Base-by-base conservation (phyloP, 2,888 invertebrate genomes). In the Mimumesa dahlbomi region DNA sequence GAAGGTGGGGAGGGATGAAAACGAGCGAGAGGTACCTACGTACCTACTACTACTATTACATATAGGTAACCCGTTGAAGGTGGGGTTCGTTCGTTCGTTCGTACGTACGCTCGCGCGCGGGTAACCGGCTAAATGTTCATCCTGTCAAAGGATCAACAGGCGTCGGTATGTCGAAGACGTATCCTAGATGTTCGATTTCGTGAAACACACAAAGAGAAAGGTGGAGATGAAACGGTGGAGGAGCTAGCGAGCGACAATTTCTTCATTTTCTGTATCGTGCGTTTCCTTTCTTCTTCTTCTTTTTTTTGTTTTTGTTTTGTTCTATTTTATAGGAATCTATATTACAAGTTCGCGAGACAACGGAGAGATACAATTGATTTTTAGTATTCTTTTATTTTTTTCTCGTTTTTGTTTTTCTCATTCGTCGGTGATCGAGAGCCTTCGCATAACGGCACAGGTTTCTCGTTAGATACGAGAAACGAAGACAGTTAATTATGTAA, bases 91-190 rank as follows among this genome's bases (percentile, higher is more conserved):
- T n/a, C n/a, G n/a, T n/a, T n/a, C n/a, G n/a, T n/a, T n/a, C n/a
- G n/a, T n/a, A n/a, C n/a, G n/a, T n/a, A n/a, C n/a, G 25, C n/a
- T n/a, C 11, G 3, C 11, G 36, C 18, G 48, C 7, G 19, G 19
- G 9, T 14, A 14, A 45, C n/a, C 16, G 45, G 53, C 22, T 38
- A 43, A 46, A 49, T 25, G 67, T 38, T 57, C 42, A 46, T 73
- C 65, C 58, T 50, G 74, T 65, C 62, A 63, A 68, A 71, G 72
- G 82, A 84, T 84, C 84, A 84, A 84, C 84, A 84, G 83, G 84
- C 84, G 81, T 83, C 80, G 70, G 77, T 58, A 57, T 67, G 75
- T 79, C 82, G 76, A 71, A 70, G 77, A 75, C 63, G 73, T 62
- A 77, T 67, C 64, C 6, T 36, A 1, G 36, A 7, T 58, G 69